Conservation (phyloP, 37 sponge, comb jelly and placozoan species). For the Tethya wilhelma region DNA sequence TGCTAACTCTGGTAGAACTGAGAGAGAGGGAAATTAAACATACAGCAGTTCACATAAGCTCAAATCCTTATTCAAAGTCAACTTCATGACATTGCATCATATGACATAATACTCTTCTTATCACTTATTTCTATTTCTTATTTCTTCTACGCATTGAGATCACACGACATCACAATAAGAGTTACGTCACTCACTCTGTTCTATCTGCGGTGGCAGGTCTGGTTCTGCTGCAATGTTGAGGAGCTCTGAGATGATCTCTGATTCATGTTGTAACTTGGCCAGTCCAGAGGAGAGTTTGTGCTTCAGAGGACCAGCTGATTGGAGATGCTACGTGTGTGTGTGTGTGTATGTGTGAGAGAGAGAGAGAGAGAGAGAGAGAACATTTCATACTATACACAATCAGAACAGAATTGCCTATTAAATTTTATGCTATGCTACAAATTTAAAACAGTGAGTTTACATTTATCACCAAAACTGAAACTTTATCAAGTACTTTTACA, state of each 20-base stretch:
- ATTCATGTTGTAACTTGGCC: conserved; percentile 50
- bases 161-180: too few species aligned
- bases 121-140: too few species aligned
- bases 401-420: background rate
- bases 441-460: too few species aligned
- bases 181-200: conserved; percentile 42
- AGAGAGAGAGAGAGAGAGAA: background rate
- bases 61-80: too few species aligned
- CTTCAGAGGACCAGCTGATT: conserved; percentile 66
- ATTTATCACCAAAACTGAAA: background rate
- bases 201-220: conserved; percentile 14
- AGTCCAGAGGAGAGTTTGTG: conserved; percentile 29
- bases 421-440: too few species aligned
- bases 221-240: conserved; percentile 66
- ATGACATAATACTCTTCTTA: too few species aligned
- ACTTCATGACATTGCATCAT: too few species aligned
- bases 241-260: conserved; percentile 58
- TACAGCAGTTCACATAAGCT: background rate
- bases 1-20: conserved; percentile 71
- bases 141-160: too few species aligned
- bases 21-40: background rate
- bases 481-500: background rate
- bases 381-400: background rate
- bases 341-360: too few species aligned
- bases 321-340: conserved; percentile 33